These are phyloP conservation scores for Embiotoca jacksoni DNA, from an alignment of 2,113 vertebrate genomes.

Conservation along the genomic window DNA sequence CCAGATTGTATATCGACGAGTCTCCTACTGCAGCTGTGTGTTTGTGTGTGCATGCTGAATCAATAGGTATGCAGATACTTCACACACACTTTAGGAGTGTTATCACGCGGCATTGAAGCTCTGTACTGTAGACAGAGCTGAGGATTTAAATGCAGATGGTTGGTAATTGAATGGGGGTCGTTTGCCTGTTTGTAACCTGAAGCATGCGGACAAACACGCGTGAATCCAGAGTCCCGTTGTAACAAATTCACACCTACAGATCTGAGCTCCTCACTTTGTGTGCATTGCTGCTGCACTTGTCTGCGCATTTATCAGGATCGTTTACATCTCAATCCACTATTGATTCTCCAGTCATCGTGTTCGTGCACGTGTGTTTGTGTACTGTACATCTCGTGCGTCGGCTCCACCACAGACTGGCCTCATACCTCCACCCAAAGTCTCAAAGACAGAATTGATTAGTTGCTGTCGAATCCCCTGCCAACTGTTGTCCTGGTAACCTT, in stretches of 20 bases:
- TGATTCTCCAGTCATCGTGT: constrained; percentile 2
- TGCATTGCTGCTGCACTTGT: constrained; percentile 1
- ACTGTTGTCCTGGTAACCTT: constrained; percentile 73
- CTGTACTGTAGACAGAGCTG: constrained; percentile 1
- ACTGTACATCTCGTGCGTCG: not conserved
- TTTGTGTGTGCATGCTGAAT: constrained; percentile 35
- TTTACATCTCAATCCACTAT: constrained; percentile 49
- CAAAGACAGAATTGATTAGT: constrained; percentile 33
- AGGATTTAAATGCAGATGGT: constrained; percentile 6
- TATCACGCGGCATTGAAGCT: not conserved
- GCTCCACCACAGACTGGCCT: not conserved
- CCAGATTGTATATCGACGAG: constrained; percentile 59
- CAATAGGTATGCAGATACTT: constrained; percentile 32
- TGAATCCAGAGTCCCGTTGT: not conserved
- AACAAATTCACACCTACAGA: not conserved
- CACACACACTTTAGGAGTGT: constrained; percentile 42
- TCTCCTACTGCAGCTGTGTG: constrained; percentile 16
- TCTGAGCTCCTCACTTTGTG: constrained; percentile 1
- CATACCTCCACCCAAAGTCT: constrained; percentile 20
- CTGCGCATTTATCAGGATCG: constrained; percentile 38
- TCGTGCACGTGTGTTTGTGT: not conserved
- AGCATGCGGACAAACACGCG: too few species aligned
- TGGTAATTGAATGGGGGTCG: not conserved
- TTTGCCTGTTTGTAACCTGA: too few species aligned
- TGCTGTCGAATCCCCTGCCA: constrained; percentile 32